phyloP scores from a whole-genome alignment of 2,113 vertebrate species.

The Platysternon megacephalum region DNA sequence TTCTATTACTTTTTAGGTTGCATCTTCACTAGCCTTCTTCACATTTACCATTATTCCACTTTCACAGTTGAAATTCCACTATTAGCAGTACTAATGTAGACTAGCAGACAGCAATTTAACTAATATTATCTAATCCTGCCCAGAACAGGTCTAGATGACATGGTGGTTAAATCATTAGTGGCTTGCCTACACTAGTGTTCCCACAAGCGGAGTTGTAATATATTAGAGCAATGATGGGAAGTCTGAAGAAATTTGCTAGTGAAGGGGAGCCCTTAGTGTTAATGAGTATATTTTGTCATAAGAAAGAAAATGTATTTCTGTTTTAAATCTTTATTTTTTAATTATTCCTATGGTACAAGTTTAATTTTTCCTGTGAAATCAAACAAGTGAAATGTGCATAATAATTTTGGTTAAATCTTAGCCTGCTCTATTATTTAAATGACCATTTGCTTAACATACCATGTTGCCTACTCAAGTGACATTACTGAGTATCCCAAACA shows the following conservation, averaged over 20 bases:
- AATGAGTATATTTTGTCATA: background rate
- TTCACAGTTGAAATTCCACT: background rate
- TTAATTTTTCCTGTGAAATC: slow-evolving; percentile 17
- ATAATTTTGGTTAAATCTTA: slow-evolving; percentile 7
- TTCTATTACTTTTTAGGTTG: background rate
- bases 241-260: background rate
- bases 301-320: background rate
- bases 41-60: background rate
- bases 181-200: background rate
- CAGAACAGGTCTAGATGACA: background rate
- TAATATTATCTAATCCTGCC: background rate
- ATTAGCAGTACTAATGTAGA: background rate
- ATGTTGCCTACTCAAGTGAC: background rate
- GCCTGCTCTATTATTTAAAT: slow-evolving; percentile 42
- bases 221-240: background rate
- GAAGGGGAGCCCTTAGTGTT: background rate
- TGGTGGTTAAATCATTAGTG: background rate
- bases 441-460: background rate
- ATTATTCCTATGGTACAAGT: background rate
- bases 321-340: background rate
- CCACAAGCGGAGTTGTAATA: background rate
- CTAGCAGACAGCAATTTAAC: background rate
- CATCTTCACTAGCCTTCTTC: background rate
- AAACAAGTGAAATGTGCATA: slow-evolving; percentile 7
- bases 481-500: background rate